These are phyloP conservation scores for Rhopilema esculentum DNA, from an alignment of 30 jellyfish, hydroid and myxozoan species.

Conservation along the genomic window DNA sequence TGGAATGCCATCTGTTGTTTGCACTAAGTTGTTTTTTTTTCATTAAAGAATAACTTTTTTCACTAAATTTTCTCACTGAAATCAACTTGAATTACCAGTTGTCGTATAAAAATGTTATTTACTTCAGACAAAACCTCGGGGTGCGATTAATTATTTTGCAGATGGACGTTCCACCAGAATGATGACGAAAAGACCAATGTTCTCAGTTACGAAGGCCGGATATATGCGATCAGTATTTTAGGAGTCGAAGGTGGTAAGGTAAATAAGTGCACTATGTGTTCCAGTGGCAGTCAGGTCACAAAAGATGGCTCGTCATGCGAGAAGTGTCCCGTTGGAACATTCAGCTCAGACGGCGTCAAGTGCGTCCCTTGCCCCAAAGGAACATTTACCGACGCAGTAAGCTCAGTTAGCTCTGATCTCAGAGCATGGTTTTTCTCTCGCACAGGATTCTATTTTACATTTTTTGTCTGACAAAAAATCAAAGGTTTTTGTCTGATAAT, in stretches of 20 bases:
- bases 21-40: too few species aligned
- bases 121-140: too few species aligned
- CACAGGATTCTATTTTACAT: not conserved
- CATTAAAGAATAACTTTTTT: too few species aligned
- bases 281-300: constrained; percentile 78
- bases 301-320: constrained; percentile 65
- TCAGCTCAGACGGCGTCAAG: constrained; percentile 72
- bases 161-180: constrained; percentile 86
- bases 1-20: too few species aligned
- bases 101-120: too few species aligned
- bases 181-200: constrained; percentile 79
- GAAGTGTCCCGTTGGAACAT: constrained; percentile 88
- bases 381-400: constrained; percentile 72
- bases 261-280: constrained; percentile 65
- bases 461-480: not conserved
- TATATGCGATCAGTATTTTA: constrained; percentile 50
- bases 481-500: too few species aligned
- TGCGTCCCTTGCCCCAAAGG: constrained; percentile 82
- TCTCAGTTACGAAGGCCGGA: constrained; percentile 87
- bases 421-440: not conserved
- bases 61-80: too few species aligned
- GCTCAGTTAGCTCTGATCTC: not conserved
- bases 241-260: constrained; percentile 88
- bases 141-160: constrained; percentile 4
- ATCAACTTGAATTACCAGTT: too few species aligned